Conservation (phyloP, 2,888 invertebrate genomes). For the Neria commutata region DNA sequence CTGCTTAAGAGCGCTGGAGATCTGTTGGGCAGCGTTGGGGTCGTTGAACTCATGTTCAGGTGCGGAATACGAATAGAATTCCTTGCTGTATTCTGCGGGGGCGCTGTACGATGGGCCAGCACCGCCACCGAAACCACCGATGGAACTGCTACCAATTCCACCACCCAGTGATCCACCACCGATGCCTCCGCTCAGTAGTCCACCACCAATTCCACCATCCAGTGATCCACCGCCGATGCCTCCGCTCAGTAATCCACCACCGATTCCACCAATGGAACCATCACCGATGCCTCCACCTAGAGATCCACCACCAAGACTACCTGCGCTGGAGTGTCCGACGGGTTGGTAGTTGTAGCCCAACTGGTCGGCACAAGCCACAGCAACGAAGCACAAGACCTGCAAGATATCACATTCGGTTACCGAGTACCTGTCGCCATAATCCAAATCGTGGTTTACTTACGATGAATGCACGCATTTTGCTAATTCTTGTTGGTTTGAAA, state of each 20-base stretch:
- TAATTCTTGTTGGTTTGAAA: background rate
- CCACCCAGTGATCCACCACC: conserved; percentile 28
- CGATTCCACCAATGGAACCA: background rate
- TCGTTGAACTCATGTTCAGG: conserved; percentile 49
- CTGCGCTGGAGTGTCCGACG: conserved; percentile 43
- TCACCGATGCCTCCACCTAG: conserved; percentile 8
- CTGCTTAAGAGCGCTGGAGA: conserved; percentile 42
- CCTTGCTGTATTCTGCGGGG: conserved; percentile 40
- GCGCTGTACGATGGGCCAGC: conserved; percentile 33
- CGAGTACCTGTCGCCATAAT: no score
- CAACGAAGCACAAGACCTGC: conserved; percentile 32
- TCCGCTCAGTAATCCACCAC: background rate
- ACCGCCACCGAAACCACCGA: conserved; percentile 35
- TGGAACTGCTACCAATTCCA: conserved; percentile 12
- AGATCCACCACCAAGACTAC: conserved; percentile 21
- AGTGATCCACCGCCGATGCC: background rate
- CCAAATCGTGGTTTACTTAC: background rate
- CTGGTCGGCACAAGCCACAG: conserved; percentile 48
- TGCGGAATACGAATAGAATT: conserved; percentile 47
- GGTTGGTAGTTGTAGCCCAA: conserved; percentile 53
- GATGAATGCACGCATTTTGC: conserved; percentile 43
- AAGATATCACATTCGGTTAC: background rate
- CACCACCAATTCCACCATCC: conserved; percentile 2
- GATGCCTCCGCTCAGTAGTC: conserved; percentile 34
- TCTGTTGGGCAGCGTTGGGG: conserved; percentile 34